Conservation (phyloP, 2,888 invertebrate species). For the Leptinotarsa haldemani region DNA sequence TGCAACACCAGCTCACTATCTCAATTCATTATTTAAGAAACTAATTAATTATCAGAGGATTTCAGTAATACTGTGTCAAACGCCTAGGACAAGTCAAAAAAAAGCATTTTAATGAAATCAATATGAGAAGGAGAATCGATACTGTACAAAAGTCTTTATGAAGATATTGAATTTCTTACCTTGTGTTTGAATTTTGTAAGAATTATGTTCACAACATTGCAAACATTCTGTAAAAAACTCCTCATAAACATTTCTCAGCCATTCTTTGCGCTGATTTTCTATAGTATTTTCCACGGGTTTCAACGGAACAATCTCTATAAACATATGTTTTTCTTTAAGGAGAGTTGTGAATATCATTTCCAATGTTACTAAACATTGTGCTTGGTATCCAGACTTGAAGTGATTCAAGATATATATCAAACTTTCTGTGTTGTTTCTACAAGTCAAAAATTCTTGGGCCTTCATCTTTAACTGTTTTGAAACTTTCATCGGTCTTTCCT, state of each 20-base stretch:
- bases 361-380: conserved; percentile 74
- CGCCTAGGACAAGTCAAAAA: too few species aligned
- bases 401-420: conserved; percentile 76
- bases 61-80: too few species aligned
- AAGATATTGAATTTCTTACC: conserved; percentile 54
- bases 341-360: conserved; percentile 80
- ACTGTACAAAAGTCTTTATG: too few species aligned
- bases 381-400: conserved; percentile 70
- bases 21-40: too few species aligned
- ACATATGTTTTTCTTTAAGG: conserved; percentile 75
- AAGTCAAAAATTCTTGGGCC: conserved; percentile 78
- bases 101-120: too few species aligned
- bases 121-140: too few species aligned
- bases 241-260: conserved; percentile 79
- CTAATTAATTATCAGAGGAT: too few species aligned
- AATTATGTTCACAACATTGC: conserved; percentile 67
- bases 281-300: conserved; percentile 71
- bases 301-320: conserved; percentile 71
- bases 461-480: conserved; percentile 75
- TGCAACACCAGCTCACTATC: too few species aligned
- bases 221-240: conserved; percentile 73
- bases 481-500: conserved; percentile 67
- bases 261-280: conserved; percentile 74
- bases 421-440: conserved; percentile 68
- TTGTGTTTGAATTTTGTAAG: conserved; percentile 62